phyloP scores from a whole-genome alignment of 1,140 invertebrate species.

The Amyelois transitella region DNA sequence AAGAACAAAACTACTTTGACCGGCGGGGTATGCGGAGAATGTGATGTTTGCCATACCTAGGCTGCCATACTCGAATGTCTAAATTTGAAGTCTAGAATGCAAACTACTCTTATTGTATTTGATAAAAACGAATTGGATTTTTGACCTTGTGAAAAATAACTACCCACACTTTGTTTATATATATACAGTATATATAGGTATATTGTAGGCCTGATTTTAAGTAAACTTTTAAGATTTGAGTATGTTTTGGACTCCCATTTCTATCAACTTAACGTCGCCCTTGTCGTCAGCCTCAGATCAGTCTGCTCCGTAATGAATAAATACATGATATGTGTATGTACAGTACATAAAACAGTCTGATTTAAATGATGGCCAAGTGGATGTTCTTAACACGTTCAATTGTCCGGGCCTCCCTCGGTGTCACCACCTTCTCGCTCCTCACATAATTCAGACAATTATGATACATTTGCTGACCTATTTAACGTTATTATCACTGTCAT shows the following conservation, averaged over 20 bases:
- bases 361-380: background rate
- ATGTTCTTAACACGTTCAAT: constrained; percentile 10
- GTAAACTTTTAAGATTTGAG: too few relatives aligned
- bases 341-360: background rate
- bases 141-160: background rate
- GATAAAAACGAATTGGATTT: background rate
- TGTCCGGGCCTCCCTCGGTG: background rate
- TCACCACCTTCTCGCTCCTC: constrained; percentile 9
- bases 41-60: background rate
- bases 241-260: too few relatives aligned
- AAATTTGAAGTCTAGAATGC: background rate
- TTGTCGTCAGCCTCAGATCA: too few relatives aligned
- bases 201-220: too few relatives aligned
- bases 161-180: too few relatives aligned
- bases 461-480: constrained; percentile 30
- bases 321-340: too few relatives aligned
- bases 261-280: too few relatives aligned
- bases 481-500: constrained; percentile 22
- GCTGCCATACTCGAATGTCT: background rate
- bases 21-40: constrained; percentile 7
- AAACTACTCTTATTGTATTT: background rate
- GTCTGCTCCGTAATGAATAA: too few relatives aligned
- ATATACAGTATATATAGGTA: too few relatives aligned
- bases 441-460: constrained; percentile 15
- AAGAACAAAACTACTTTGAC: background rate